Base-by-base conservation (phyloP, 2,888 invertebrate genomes). In the Rotaria socialis region DNA sequence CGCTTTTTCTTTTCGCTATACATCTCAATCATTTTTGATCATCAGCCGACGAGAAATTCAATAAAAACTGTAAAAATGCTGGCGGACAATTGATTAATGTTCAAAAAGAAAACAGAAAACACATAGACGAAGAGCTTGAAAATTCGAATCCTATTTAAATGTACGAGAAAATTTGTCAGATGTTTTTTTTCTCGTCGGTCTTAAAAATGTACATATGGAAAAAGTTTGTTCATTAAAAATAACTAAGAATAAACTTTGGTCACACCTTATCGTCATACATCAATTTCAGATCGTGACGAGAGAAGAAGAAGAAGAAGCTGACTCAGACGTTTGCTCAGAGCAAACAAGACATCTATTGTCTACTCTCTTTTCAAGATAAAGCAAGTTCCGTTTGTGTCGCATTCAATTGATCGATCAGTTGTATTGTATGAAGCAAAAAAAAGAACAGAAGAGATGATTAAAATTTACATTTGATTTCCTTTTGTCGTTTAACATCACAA, bases 11-110 rank as follows among this genome's bases (percentile, higher is more conserved):
- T 67, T 67, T 27, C 67, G 67, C 35, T 67, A 35, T 35, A 67
- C 67, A 67, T 67, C 35, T 67, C 67, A 67, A 67, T 67, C 67
- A 67, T 35, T 67, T 67, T 67, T 67, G 67, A 67, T 67, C 67
- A 67, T 67, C 35, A 1, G 35, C 67, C 67, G 67, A 67, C 27
- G 35, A 27, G 4, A 67, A 67, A 67, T 35, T 67, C 67, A 35
- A 67, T 35, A 67, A 6, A 67, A 67, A 67, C 67, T 67, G 67
- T 67, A 19, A 67, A 56, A 67, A 67, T 67, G 67, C 14, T 35
- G 6, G 22, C 55, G 55, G 22, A 55, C 3, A 3, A 55, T 55
- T 55, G 55, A 55, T 55, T 55, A 55, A 55, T 55, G 55, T 55
- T 55, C 55, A 55, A 55, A 55, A 55, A 55, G 22, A 22, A 55